Evolutionary conservation across 2,888 invertebrate genomes (phyloP).

Genomic region (Lycophotia porphyrea): DNA sequence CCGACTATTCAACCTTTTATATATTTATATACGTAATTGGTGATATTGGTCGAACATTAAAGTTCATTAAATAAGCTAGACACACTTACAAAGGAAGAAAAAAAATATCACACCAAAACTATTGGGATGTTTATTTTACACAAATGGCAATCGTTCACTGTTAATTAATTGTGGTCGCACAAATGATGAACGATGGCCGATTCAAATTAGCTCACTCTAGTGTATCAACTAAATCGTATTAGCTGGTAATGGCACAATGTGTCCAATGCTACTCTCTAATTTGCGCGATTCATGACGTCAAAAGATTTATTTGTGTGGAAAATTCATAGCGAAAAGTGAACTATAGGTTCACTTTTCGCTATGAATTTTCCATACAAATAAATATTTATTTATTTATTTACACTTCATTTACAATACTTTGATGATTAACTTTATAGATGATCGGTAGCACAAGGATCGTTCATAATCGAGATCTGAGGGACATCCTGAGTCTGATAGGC

Average conservation of each 20-base stretch:
- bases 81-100: background rate
- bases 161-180: slow-evolving; percentile 32
- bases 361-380: slow-evolving; percentile 12
- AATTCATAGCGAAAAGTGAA: background rate
- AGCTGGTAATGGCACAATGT: slow-evolving; percentile 25
- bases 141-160: slow-evolving; percentile 26
- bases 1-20: background rate
- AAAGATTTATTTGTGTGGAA: slow-evolving; percentile 26
- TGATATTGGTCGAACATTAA: background rate
- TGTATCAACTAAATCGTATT: slow-evolving; percentile 41
- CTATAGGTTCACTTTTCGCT: background rate
- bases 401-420: too few species aligned
- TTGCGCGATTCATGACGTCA: background rate
- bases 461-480: too few species aligned
- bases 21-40: background rate
- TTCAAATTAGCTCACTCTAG: slow-evolving; percentile 32
- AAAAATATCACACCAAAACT: background rate
- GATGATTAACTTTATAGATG: too few species aligned
- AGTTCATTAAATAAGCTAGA: background rate
- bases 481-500: too few species aligned
- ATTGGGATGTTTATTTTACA: background rate
- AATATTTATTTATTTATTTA: too few species aligned
- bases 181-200: slow-evolving; percentile 30
- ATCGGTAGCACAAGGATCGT: too few species aligned
- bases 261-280: slow-evolving; percentile 13